Conservation (phyloP, 1,140 invertebrate genomes). For the Zaprionus camerounensis region DNA sequence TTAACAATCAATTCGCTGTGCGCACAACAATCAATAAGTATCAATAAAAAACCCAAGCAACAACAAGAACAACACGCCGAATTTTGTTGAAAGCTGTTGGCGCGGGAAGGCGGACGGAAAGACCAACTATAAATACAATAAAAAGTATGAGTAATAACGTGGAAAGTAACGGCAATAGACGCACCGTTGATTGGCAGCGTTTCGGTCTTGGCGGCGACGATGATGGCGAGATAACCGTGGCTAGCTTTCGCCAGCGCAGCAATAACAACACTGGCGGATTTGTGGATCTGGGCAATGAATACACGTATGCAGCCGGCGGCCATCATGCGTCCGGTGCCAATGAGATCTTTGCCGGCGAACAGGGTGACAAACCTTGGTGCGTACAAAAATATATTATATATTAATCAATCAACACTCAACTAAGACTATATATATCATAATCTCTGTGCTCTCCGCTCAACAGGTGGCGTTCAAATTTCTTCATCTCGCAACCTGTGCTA, state of each 20-base stretch:
- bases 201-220: constrained; percentile 83
- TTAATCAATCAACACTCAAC: not conserved
- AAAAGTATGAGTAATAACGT: constrained; percentile 71
- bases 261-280: constrained; percentile 87
- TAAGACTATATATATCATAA: not conserved
- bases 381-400: constrained; percentile 7
- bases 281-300: constrained; percentile 89
- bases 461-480: constrained; percentile 97
- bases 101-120: constrained; percentile 24
- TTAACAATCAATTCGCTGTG: not conserved
- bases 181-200: constrained; percentile 78
- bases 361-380: constrained; percentile 86
- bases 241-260: constrained; percentile 84
- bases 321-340: constrained; percentile 93
- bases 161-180: constrained; percentile 69
- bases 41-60: constrained; percentile 7
- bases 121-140: constrained; percentile 8
- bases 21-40: not conserved
- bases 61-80: constrained; percentile 21
- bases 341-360: constrained; percentile 95
- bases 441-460: constrained; percentile 46
- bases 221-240: constrained; percentile 67
- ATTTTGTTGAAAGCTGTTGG: constrained; percentile 19
- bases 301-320: constrained; percentile 90
- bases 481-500: constrained; percentile 95